Evolutionary conservation across 2,888 invertebrate genomes (phyloP), one percentile per base, ranked within the genome.

Genomic region (Baccha elongata): DNA sequence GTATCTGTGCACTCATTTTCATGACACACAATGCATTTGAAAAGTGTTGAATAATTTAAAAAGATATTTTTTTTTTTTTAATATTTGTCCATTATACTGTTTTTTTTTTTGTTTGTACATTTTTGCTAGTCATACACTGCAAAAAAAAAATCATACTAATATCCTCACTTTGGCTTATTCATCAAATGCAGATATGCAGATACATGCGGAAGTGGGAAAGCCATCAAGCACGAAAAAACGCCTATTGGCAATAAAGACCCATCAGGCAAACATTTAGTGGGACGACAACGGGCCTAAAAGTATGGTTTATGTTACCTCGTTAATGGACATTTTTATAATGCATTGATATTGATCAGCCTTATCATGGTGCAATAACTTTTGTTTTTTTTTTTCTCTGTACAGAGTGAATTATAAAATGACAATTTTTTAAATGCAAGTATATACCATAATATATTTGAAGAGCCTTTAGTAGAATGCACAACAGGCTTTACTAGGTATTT

Each of bases 31-130:
- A 65, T 75, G 65, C 73, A 69, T 78, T 84, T 84, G 78, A 73
- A 84, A 78, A 78, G 64, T 73, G 72, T 72, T 83, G 83, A 78
- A 83, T 83, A 83, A 75, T 83, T 83, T 72, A 78, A 72, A 71
- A 71, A 62, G 46, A 44, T n/a, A 44, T 53, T 62, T 64, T 75
- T 72, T 69, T 44, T 67, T n/a, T n/a, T 67, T 48, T 17, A 15
- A 13, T 37, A 35, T 64, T 35, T 62, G 21, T 29, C 52, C 58
- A 65, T 65, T 60, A 50, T 69, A 40, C 10, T 29, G 29, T 0
- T 1, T 26, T 44, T 44, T 29, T 60, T 60, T 11, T 42, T 29
- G n/a, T 40, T 40, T 35, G 10, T 8, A 19, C 32, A 46, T 62
- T 67, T 60, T 7, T 32, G 29, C 29, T 65, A 23, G 4, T 26